Conservation (phyloP, 2,113 vertebrate genomes). For the Arizona elegans region DNA sequence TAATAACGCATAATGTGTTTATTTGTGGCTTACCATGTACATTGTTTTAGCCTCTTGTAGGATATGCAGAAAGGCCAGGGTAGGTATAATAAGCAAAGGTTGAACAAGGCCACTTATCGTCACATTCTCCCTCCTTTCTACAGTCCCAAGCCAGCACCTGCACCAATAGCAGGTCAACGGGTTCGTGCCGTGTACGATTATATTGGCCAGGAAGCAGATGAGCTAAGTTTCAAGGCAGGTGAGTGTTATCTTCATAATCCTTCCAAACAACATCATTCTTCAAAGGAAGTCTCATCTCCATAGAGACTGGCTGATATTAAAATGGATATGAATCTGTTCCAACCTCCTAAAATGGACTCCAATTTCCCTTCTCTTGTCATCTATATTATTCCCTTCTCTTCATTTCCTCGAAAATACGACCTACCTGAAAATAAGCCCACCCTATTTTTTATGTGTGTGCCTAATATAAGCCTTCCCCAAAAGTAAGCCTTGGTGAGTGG, state of each 20-base stretch:
- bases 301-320: neutral
- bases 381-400: neutral
- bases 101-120: neutral
- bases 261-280: neutral
- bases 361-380: neutral
- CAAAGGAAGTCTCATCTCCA: neutral
- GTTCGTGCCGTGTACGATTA: constrained; percentile 59
- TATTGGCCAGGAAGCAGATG: constrained; percentile 53
- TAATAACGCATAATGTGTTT: neutral
- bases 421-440: no score
- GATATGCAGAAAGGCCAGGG: neutral
- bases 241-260: neutral
- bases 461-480: no score
- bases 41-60: neutral
- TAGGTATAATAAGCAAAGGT: neutral
- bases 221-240: constrained; percentile 61
- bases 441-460: no score
- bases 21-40: neutral
- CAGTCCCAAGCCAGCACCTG: constrained; percentile 9
- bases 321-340: neutral
- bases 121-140: neutral
- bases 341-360: neutral
- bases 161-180: constrained; percentile 33
- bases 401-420: no score
- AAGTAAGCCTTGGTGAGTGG: no score